phyloP scores from a whole-genome alignment of 1,140 invertebrate species.

The Monochamus saltuarius region DNA sequence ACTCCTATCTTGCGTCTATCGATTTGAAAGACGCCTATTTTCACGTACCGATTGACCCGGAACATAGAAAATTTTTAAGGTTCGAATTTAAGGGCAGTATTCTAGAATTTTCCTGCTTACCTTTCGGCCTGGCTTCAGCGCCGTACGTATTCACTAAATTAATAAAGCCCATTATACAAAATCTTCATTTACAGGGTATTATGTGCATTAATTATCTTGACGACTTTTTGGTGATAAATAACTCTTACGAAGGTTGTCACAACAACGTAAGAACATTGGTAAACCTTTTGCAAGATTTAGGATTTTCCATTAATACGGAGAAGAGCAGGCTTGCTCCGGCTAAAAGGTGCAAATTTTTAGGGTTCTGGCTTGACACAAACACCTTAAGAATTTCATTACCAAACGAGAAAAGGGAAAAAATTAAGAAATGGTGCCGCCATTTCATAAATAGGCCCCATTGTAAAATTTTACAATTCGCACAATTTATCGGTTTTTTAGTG shows the following conservation, averaged over 20 bases:
- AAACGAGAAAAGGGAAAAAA: conserved; percentile 16
- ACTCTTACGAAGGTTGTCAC: conserved; percentile 8
- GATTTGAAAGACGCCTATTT: conserved; percentile 30
- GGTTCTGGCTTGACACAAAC: conserved; percentile 17
- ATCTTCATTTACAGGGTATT: conserved; percentile 6
- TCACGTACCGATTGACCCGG: conserved; percentile 29
- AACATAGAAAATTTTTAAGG: conserved; percentile 30
- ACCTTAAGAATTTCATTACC: conserved; percentile 13
- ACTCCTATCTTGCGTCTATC: conserved; percentile 29
- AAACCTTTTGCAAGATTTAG: conserved; percentile 12
- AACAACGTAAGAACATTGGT: conserved; percentile 4
- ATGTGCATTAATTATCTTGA: conserved; percentile 17
- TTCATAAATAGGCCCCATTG: neutral
- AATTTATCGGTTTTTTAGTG: no score
- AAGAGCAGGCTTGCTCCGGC: conserved; percentile 16
- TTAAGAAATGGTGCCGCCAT: neutral
- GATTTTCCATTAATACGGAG: conserved; percentile 22
- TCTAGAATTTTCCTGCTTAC: conserved; percentile 23
- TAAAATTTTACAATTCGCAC: conserved; percentile 26
- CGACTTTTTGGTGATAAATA: conserved; percentile 18
- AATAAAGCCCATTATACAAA: conserved; percentile 15
- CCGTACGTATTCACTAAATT: conserved; percentile 20
- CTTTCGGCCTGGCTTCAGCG: conserved; percentile 20
- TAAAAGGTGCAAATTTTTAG: conserved; percentile 19
- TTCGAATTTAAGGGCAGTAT: conserved; percentile 25